phyloP scores from a whole-genome alignment of 2,797 vertebrate genomes.

The Thalassophryne amazonica region DNA sequence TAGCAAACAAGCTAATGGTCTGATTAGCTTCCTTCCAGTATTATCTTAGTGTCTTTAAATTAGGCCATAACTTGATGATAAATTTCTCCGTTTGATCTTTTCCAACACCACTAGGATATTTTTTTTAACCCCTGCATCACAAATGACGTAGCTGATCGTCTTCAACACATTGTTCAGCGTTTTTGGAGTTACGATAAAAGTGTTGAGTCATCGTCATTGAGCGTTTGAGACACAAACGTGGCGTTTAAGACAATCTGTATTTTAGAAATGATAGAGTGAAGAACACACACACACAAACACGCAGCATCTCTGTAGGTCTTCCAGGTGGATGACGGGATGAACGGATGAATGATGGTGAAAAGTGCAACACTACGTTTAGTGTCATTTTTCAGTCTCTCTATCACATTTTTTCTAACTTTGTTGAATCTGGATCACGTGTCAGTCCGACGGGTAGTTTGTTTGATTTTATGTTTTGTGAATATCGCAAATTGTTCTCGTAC shows the following conservation, averaged over 20 bases:
- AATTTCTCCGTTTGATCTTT: no score
- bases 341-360: neutral
- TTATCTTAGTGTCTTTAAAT: slow-evolving; percentile 6
- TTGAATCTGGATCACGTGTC: neutral
- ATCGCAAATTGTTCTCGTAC: slow-evolving; percentile 35
- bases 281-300: neutral
- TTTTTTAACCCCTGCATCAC: no score
- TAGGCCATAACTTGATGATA: no score
- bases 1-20: neutral
- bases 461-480: slow-evolving; percentile 18
- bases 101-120: no score
- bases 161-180: no score
- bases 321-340: neutral
- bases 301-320: neutral
- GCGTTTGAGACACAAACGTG: neutral
- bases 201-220: neutral
- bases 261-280: neutral
- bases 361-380: slow-evolving; percentile 37
- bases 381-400: no score
- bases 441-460: slow-evolving; percentile 9
- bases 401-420: no score
- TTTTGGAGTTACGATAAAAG: no score
- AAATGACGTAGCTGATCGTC: no score
- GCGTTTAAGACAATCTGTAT: slow-evolving; percentile 51
- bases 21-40: slow-evolving; percentile 19